Evolutionary conservation across 2,113 vertebrate species (phyloP), one percentile per base, ranked within the genome.

Genomic region (Ochotona princeps): DNA sequence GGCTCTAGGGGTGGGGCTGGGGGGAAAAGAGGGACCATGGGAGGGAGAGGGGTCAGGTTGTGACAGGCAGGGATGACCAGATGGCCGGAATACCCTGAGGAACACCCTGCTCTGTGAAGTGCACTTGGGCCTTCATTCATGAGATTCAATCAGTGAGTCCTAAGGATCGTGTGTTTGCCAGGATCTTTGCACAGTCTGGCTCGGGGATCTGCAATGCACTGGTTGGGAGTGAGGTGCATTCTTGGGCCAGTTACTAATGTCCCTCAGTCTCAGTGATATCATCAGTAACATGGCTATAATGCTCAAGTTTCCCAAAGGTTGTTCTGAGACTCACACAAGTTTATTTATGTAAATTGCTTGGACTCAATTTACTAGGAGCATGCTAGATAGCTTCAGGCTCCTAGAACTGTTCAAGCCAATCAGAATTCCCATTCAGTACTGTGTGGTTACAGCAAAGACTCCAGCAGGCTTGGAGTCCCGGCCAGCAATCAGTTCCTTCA

Each of bases 331-430:
- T 25, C 21, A 49, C n/a, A 18, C 5, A 4, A 32, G 7, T 87
- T 94, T n/a, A 89, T 86, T 83, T 75, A 72, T 80, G 49, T 70
- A 47, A 85, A 35, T 28, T 66, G 61, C 61, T 88, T 76, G 35
- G 86, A 44, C 17, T 76, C 25, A 44, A 69, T 44, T 32, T 44
- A 44, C 38, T 44, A 44, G 38, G 38, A 44, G 38, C 61, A 80
- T 89, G 54, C 67, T 82, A 65, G 21, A 51, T 63, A 86, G 66
- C 54, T 13, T 17, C 80, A 76, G 2, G 14, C 54, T 17, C 66
- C 86, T 44, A 4, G 66, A 70, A 91, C 47, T 85, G 72, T 35
- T 79, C 70, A 90, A 88, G 85, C 38, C 38, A 44, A 44, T 44
- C 38, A 73, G 32, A 66, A 69, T 63, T 69, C 12, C 61, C 60